A percentile compares a stretch with the other conserved stretches of the same genome.
These are phyloP conservation scores for Chaitophorus viminalis DNA, from an alignment of 2,888 invertebrate species.

Conservation along the genomic window DNA sequence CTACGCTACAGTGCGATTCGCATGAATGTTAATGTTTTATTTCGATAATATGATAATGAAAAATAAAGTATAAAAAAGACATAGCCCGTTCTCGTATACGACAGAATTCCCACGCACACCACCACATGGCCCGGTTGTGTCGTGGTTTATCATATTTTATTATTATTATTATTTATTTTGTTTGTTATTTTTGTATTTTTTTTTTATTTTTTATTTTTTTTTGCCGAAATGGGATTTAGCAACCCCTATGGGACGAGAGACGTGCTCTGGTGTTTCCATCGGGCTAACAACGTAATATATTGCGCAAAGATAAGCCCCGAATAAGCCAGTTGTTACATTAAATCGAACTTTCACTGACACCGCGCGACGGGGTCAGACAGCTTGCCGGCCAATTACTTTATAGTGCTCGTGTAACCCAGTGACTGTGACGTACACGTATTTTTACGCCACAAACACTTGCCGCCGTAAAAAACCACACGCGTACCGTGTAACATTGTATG, in stretches of 20 bases:
- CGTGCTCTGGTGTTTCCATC: not conserved
- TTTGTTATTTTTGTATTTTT: not conserved
- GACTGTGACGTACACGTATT: not conserved
- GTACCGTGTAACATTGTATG: too few relatives aligned
- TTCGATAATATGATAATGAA: too few relatives aligned
- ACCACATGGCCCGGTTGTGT: too few relatives aligned
- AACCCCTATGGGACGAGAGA: not conserved
- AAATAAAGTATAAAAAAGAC: too few relatives aligned
- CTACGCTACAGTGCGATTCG: too few relatives aligned
- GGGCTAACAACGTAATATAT: slow-evolving; percentile 5
- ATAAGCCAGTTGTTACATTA: slow-evolving; percentile 35
- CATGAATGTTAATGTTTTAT: too few relatives aligned
- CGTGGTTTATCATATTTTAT: too few relatives aligned
- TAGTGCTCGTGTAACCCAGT: not conserved
- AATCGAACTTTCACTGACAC: slow-evolving; percentile 38
- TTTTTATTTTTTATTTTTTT: not conserved
- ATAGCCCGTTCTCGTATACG: too few relatives aligned
- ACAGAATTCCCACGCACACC: too few relatives aligned
- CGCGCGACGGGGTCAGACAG: not conserved
- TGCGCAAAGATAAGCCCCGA: slow-evolving; percentile 13
- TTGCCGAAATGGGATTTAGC: not conserved
- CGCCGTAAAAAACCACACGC: too few relatives aligned
- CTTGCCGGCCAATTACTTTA: slow-evolving; percentile 32
- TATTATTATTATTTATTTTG: too few relatives aligned
- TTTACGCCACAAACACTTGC: too few relatives aligned